Evolutionary conservation across 1,140 invertebrate species (phyloP).

Genomic region (Bombus difficillimus): DNA sequence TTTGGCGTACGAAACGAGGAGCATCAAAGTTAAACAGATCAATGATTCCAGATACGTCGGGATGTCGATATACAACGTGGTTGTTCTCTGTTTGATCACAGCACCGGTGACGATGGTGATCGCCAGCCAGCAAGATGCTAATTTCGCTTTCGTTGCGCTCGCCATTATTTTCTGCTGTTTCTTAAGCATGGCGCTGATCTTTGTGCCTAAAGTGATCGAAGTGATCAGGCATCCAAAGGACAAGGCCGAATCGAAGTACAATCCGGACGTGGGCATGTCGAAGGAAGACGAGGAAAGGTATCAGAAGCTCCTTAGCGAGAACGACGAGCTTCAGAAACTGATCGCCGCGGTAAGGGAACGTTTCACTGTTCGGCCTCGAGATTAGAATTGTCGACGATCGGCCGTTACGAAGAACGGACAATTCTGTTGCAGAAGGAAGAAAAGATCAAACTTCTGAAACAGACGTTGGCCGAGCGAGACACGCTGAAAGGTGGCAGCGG

Average conservation of each 20-base stretch:
- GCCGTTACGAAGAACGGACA: neutral
- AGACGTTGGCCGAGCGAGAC: constrained; percentile 90
- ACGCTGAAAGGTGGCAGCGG: constrained; percentile 79
- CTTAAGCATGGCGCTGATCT: constrained; percentile 98
- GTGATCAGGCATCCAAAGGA: constrained; percentile 92
- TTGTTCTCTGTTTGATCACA: constrained; percentile 98
- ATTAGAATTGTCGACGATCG: neutral
- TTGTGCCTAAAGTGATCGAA: constrained; percentile 96
- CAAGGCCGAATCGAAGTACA: constrained; percentile 92
- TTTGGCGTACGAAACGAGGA: constrained; percentile 98
- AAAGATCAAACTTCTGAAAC: constrained; percentile 90
- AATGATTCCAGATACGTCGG: constrained; percentile 98
- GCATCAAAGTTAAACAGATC: constrained; percentile 96
- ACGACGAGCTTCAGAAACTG: constrained; percentile 97
- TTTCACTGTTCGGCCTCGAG: rapidly evolving
- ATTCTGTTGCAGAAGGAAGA: constrained; percentile 91
- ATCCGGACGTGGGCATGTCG: constrained; percentile 93
- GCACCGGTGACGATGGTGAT: constrained; percentile 98
- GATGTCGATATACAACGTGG: constrained; percentile 99
- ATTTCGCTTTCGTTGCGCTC: constrained; percentile 97
- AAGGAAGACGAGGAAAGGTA: constrained; percentile 98
- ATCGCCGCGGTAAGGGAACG: constrained; percentile 90
- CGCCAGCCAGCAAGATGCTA: constrained; percentile 97
- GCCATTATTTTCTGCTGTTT: constrained; percentile 98
- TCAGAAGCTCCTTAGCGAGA: constrained; percentile 96